Percentiles rank a stretch among this genome's conserved stretches.
These are phyloP conservation scores for Glyphotaelius pellucidus DNA, from an alignment of 2,888 invertebrate species.

Conservation along the genomic window DNA sequence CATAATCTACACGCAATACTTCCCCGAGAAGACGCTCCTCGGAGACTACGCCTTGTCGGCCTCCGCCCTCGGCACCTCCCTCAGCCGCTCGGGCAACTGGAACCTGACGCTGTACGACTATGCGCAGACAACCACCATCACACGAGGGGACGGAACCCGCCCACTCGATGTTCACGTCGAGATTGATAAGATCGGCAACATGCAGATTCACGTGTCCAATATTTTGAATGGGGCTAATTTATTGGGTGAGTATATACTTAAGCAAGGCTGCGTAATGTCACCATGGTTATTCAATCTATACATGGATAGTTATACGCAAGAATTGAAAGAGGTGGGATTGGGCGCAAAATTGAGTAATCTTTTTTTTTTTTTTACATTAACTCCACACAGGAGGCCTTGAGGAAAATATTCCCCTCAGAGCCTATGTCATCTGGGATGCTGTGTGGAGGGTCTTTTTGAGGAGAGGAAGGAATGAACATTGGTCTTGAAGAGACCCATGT, in stretches of 20 bases:
- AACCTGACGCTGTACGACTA: conserved; percentile 85
- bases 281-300: no score
- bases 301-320: no score
- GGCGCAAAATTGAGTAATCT: no score
- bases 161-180: conserved; percentile 82
- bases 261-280: no score
- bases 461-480: no score
- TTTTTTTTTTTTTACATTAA: no score
- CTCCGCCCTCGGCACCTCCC: conserved; percentile 79
- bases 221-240: conserved; percentile 82
- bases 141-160: conserved; percentile 70
- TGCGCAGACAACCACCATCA: conserved; percentile 82
- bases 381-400: no score
- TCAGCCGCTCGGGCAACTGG: conserved; percentile 83
- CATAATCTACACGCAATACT: conserved; percentile 88
- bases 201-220: conserved; percentile 87
- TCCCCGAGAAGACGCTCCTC: conserved; percentile 86
- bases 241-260: conserved; percentile 75
- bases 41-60: conserved; percentile 84
- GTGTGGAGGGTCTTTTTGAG: no score
- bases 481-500: no score
- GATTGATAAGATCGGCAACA: conserved; percentile 85
- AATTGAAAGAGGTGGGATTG: no score
- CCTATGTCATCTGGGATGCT: no score
- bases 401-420: no score